Evolutionary conservation across 1,140 invertebrate species (phyloP).

Genomic region (Eulimnadia texana): DNA sequence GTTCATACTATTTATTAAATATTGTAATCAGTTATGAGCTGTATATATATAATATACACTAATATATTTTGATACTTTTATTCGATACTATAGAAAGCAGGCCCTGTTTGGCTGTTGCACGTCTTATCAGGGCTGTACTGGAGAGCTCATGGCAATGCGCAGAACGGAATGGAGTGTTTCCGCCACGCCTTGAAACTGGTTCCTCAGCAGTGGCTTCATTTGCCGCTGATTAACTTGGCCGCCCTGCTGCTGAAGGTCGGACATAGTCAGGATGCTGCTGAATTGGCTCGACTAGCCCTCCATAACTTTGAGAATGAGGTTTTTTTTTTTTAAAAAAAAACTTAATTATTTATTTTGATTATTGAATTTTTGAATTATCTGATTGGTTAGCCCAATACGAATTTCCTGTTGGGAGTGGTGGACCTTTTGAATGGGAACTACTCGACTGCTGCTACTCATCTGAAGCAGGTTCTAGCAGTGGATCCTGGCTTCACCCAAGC

Average conservation of each 20-base stretch:
- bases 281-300: constrained; percentile 39
- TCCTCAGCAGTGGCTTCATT: constrained; percentile 36
- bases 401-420: constrained; percentile 49
- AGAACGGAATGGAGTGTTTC: constrained; percentile 46
- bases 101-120: constrained; percentile 46
- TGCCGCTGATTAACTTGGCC: constrained; percentile 43
- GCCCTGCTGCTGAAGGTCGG: constrained; percentile 47
- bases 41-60: too few relatives aligned
- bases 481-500: constrained; percentile 38
- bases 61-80: constrained; percentile 9
- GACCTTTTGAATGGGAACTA: constrained; percentile 48
- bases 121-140: constrained; percentile 50
- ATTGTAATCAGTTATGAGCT: too few relatives aligned
- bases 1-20: too few relatives aligned
- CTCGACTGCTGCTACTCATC: constrained; percentile 47
- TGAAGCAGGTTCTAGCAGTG: constrained; percentile 44
- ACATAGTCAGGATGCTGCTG: constrained; percentile 42
- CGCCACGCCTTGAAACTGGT: constrained; percentile 38
- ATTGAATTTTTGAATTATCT: constrained; percentile 14
- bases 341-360: too few relatives aligned
- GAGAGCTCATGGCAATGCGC: constrained; percentile 42
- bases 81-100: constrained; percentile 38
- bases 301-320: constrained; percentile 19
- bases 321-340: constrained; percentile 49
- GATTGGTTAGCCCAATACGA: constrained; percentile 42